phyloP scores from a whole-genome alignment of 2,888 invertebrate genomes.

The Keiferia lycopersicella region DNA sequence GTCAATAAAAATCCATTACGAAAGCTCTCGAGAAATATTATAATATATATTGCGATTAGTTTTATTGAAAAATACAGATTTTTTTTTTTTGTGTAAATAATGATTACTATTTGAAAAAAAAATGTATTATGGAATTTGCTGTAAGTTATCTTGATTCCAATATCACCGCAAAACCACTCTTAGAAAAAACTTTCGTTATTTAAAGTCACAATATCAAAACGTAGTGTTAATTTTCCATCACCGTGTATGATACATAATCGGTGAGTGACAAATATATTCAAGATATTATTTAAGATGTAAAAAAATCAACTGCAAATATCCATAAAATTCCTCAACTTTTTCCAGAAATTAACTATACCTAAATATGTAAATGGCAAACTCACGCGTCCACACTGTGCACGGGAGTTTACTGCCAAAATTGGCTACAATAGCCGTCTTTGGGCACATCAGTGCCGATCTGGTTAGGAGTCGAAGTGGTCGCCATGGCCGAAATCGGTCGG shows the following conservation, averaged over 20 bases:
- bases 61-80: not conserved
- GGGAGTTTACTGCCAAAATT: too few species aligned
- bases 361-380: too few species aligned
- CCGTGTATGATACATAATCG: conserved; percentile 34
- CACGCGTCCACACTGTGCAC: too few species aligned
- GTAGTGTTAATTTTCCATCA: conserved; percentile 13
- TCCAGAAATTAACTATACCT: too few species aligned
- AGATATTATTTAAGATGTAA: too few species aligned
- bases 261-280: conserved; percentile 11
- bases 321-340: too few species aligned
- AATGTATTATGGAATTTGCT: not conserved
- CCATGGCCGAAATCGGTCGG: too few species aligned
- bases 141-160: not conserved
- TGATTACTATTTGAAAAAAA: not conserved
- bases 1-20: not conserved
- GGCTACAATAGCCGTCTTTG: too few species aligned
- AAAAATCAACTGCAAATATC: too few species aligned
- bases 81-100: not conserved
- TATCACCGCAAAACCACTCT: conserved; percentile 12
- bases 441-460: too few species aligned
- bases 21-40: not conserved
- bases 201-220: not conserved
- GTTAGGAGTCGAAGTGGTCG: too few species aligned
- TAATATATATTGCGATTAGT: too few species aligned
- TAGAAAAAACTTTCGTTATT: not conserved